Base-by-base conservation (phyloP, 53 echinoderm and acorn worm species). In the Astropecten irregularis region DNA sequence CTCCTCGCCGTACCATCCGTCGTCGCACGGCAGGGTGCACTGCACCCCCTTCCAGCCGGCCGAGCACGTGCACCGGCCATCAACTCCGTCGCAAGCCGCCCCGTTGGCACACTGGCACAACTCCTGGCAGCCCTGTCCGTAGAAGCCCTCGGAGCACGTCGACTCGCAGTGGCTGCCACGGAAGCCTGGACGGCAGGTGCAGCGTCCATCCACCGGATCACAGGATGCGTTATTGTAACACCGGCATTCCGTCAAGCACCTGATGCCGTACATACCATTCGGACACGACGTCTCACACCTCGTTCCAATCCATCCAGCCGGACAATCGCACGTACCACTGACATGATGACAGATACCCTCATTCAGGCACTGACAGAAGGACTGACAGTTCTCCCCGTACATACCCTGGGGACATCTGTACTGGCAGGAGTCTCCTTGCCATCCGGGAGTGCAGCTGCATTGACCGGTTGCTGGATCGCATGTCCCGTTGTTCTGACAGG, bases 361-460 rank as follows among this genome's bases (percentile, higher is more conserved):
- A 65, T 90, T 55, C 37, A 68, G 82, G 40, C 90, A 90, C 32
- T 61, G 40, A 59, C 90, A 90, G 27, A 23, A 36, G 23, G 14
- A 18, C 50, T 56, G 74, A 56, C 74, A 73, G 4, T 37, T 21
- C 19, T 56, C 54, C 57, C 74, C 74, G 25, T 72, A 88, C 39
- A 42, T 58, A 29, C 85, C 92, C 10, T 28, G 26, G 18, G 82
- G 66, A 20, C 93, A 93, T 27, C 77, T 25, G 37, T 87, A 39
- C 5, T 87, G 71, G 49, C 93, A 93, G 31, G 25, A 44, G 18
- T 87, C 84, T 20, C 93, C 93, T 19, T 53, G 42, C 89, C 87
- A 93, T 39, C 93, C 93, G 3, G 86, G 76, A 2, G 71, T 58
- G 46, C 93, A 93, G 31, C 79, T 71, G 59, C 92, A 92, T 21